Evolutionary conservation across 2,888 invertebrate genomes (phyloP).

Genomic region (Slavum lentiscoides): DNA sequence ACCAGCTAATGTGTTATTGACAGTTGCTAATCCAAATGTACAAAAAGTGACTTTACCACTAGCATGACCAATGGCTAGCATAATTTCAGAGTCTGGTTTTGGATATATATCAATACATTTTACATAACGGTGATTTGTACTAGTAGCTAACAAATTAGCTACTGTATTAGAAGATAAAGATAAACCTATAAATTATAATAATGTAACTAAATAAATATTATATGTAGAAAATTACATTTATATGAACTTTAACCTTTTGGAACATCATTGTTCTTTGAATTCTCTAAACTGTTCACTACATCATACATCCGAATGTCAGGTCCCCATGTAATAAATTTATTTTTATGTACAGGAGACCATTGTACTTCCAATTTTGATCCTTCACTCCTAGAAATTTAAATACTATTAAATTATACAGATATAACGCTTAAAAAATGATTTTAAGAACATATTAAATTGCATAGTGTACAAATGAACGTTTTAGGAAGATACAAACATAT

Average conservation of each 20-base stretch:
- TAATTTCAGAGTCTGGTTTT: conserved; percentile 70
- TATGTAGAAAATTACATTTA: neutral
- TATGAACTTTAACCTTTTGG: conserved; percentile 32
- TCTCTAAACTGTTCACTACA: conserved; percentile 55
- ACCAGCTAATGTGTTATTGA: conserved; percentile 71
- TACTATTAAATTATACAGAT: neutral
- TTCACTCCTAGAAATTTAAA: conserved; percentile 18
- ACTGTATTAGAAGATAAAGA: conserved; percentile 72
- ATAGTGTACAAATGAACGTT: neutral
- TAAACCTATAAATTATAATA: conserved; percentile 62
- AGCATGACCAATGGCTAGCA: conserved; percentile 84
- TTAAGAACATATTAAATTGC: neutral
- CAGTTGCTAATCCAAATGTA: conserved; percentile 73
- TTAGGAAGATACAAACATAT: conserved; percentile 31
- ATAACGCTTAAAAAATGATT: neutral
- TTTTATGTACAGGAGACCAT: conserved; percentile 79
- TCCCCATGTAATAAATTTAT: conserved; percentile 89
- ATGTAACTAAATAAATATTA: neutral
- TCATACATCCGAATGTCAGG: conserved; percentile 87
- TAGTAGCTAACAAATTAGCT: conserved; percentile 73
- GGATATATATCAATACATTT: conserved; percentile 88
- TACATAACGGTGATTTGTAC: conserved; percentile 75
- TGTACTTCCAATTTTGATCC: conserved; percentile 73
- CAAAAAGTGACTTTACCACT: conserved; percentile 86
- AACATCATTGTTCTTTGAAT: conserved; percentile 24